phyloP scores from a whole-genome alignment of 2,797 vertebrate species.

The Bucorvus abyssinicus region DNA sequence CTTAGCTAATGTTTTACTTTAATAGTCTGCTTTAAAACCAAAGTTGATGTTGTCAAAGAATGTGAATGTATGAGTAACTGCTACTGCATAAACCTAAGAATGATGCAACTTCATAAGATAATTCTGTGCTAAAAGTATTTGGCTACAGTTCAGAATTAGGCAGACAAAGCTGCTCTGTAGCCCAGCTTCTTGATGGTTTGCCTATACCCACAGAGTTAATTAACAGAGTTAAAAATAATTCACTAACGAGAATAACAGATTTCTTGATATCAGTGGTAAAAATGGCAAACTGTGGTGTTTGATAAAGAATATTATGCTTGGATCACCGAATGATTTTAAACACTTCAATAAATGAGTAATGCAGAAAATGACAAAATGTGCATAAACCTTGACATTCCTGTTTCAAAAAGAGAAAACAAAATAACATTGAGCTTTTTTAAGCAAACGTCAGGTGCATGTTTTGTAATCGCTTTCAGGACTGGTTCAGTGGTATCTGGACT shows the following conservation, averaged over 20 bases:
- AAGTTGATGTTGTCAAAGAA: neutral
- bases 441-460: neutral
- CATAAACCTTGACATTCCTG: neutral
- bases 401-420: neutral
- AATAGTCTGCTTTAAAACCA: neutral
- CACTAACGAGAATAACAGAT: neutral
- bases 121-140: conserved; percentile 1
- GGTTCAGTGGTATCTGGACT: neutral
- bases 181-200: neutral
- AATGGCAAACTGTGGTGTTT: neutral
- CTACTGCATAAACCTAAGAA: neutral
- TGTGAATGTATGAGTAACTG: neutral
- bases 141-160: neutral
- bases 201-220: neutral
- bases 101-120: neutral
- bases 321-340: neutral
- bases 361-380: neutral
- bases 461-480: neutral
- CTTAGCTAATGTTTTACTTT: neutral
- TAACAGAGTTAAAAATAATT: conserved; percentile 20
- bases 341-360: neutral
- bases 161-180: neutral
- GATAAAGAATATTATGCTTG: neutral
- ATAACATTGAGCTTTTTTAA: neutral
- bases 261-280: neutral